Evolutionary conservation across 2,797 vertebrate genomes (phyloP).

Genomic region (Scyliorhinus canicula): DNA sequence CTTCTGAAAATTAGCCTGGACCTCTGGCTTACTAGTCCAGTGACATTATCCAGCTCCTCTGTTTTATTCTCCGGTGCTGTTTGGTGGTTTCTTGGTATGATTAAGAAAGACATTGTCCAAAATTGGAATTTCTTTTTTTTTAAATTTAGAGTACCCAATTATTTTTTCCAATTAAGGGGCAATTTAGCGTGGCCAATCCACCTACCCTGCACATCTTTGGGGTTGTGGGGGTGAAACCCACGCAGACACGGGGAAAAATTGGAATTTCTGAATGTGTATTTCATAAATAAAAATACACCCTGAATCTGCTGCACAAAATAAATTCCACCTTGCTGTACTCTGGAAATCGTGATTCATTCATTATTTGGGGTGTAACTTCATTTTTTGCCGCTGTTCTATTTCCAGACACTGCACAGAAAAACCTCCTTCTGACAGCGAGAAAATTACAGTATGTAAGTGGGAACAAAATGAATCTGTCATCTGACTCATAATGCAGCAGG

Average conservation of each 20-base stretch:
- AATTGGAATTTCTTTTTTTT: slow-evolving; percentile 11
- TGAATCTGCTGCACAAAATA: background rate
- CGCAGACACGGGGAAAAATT: too few species aligned
- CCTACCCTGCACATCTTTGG: too few species aligned
- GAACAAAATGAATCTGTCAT: slow-evolving; percentile 13
- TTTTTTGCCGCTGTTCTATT: background rate
- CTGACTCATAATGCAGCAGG: slow-evolving; percentile 30
- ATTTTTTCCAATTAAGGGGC: too few species aligned
- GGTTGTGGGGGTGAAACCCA: too few species aligned
- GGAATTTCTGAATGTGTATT: background rate
- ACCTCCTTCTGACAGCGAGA: background rate
- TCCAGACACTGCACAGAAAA: slow-evolving; percentile 19
- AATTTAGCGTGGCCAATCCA: too few species aligned
- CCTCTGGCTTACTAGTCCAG: background rate
- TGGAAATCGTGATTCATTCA: slow-evolving; percentile 8
- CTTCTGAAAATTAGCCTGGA: background rate
- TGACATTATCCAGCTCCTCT: too few species aligned
- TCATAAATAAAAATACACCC: background rate
- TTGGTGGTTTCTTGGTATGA: background rate
- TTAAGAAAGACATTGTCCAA: background rate
- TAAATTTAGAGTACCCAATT: too few species aligned
- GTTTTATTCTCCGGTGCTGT: background rate
- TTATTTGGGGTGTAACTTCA: background rate
- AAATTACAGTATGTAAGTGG: slow-evolving; percentile 4
- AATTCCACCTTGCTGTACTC: background rate